These are phyloP conservation scores for Subacronicta megacephala DNA, from an alignment of 2,888 invertebrate species.

Conservation along the genomic window DNA sequence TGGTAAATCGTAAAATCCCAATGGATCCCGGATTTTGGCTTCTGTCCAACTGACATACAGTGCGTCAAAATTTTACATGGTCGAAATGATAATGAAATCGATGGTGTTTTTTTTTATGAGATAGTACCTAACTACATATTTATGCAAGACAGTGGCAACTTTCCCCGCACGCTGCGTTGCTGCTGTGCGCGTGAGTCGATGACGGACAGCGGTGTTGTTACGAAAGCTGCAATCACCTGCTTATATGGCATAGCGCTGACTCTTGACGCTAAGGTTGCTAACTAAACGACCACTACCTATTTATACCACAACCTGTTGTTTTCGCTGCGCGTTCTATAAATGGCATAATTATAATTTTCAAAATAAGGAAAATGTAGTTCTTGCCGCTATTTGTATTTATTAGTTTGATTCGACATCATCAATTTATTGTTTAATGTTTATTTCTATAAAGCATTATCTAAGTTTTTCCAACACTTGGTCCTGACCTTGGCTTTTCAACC, in stretches of 20 bases:
- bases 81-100: conserved; percentile 47
- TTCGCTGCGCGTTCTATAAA: conserved; percentile 34
- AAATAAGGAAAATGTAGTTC: conserved; percentile 43
- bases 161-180: conserved; percentile 70
- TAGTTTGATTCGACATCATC: not conserved
- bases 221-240: conserved; percentile 83
- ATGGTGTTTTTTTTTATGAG: conserved; percentile 50
- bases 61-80: conserved; percentile 52
- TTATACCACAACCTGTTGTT: conserved; percentile 49
- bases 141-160: conserved; percentile 80
- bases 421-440: too few species aligned
- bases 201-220: conserved; percentile 79
- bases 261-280: conserved; percentile 66
- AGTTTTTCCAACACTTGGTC: too few species aligned
- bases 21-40: conserved; percentile 57
- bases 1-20: conserved; percentile 60
- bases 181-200: conserved; percentile 69
- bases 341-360: conserved; percentile 23
- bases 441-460: too few species aligned
- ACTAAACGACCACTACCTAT: conserved; percentile 49
- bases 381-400: conserved; percentile 8
- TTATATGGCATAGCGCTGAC: conserved; percentile 75
- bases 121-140: conserved; percentile 65
- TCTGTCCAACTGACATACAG: conserved; percentile 61
- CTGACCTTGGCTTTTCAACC: too few species aligned